Conservation (phyloP, 2,113 vertebrate genomes). For the chimpanzee (Pan troglodytes) region NHGRI_mPanTro3-v2.1_pri NC_072421.2:113130501-113131000, state of each 20-base stretch:
- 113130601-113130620: background rate
- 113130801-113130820: slow-evolving; percentile 8
- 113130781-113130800: background rate
- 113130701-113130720: background rate
- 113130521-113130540: background rate
- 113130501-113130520: background rate
- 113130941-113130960: background rate
- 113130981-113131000: background rate
- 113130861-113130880: background rate
- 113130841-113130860: background rate
- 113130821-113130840: slow-evolving; percentile 1
- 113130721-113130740: background rate
- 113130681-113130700: background rate
- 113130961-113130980: background rate
- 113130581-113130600: background rate
- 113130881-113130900: background rate
- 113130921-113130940: background rate
- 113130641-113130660: background rate
- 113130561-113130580: background rate
- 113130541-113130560: background rate
- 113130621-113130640: background rate
- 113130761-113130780: slow-evolving; percentile 12
- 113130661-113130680: background rate
- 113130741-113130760: background rate
- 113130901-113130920: background rate